A percentile compares a stretch with the other conserved stretches of the same genome.
Evolutionary conservation across 2,113 vertebrate species (phyloP).

Genomic region (Abramis brama): DNA sequence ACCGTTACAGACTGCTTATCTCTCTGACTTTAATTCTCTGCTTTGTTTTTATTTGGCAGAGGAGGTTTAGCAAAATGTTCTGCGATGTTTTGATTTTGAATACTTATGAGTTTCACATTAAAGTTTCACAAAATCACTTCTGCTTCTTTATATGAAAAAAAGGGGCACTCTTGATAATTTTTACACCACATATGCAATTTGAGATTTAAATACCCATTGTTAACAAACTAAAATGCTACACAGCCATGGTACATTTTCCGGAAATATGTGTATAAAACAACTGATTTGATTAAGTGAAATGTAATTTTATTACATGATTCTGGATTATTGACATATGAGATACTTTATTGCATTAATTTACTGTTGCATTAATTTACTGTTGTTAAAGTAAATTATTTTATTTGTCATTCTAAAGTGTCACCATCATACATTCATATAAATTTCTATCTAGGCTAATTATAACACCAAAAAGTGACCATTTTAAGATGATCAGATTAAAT

Average conservation of each 20-base stretch:
- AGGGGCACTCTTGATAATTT: not conserved
- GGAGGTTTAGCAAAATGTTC: not conserved
- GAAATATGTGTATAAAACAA: no score
- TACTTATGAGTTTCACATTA: not conserved
- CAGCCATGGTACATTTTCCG: no score
- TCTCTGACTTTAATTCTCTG: not conserved
- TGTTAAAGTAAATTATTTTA: not conserved
- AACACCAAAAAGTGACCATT: not conserved
- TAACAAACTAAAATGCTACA: not conserved
- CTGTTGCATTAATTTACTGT: not conserved
- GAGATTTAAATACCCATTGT: not conserved
- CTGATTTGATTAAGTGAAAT: no score
- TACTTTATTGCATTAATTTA: not conserved
- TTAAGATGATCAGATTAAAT: not conserved
- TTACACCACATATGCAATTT: not conserved
- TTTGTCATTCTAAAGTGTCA: not conserved
- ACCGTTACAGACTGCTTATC: no score
- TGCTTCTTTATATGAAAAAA: not conserved
- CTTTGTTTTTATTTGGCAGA: not conserved
- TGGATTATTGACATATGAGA: not conserved
- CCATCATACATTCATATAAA: not conserved
- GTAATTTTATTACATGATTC: not conserved
- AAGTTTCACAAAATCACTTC: not conserved
- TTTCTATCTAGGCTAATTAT: no score
- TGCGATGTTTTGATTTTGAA: conserved; percentile 3